Base-by-base conservation (phyloP, 2,888 invertebrate species). In the Tinea trinotella region DNA sequence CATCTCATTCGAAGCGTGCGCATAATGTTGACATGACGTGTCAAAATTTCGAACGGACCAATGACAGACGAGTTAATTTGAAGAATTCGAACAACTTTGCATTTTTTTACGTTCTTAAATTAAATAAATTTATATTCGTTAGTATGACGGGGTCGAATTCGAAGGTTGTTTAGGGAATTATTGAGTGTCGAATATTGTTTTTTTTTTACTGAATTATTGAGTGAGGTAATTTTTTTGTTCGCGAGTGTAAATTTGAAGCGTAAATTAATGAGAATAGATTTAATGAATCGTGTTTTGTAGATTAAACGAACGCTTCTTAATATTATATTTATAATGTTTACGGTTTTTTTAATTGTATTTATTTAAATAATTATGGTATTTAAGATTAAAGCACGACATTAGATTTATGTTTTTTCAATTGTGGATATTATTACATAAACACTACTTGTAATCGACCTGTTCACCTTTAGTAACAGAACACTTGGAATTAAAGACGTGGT, bases 61-160 rank as follows among this genome's bases (percentile, higher is more conserved):
- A 65, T 75, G 80, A 76, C 76, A 76, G 76, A 82, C 70, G 78
- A 76, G 77, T 80, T 79, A 77, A 80, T 76, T 70, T 30, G 35
- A 52, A 30, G 13, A 35, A 52, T 40, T 40, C 40, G 53, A 56
- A 36, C 53, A 53, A 44, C 44, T 50, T 52, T 36, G 53, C 20
- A 34, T 54, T 52, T 53, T 54, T 53, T 36, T 22, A 54, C 19
- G 48, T 46, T 48, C 46, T n/a, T 34, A 46, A 54, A 48, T 54
- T 34, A 54, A 54, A 54, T 48, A 30, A 7, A 54, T 54, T 48
- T 34, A 17, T 24, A 18, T 40, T 44, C 24, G 18, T 54, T 48
- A 19, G 24, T 36, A 53, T 53, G 53, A 54, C 54, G 46, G 54
- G 48, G 46, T 48, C 54, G 24, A 17, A n/a, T 20, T 18, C 36